phyloP scores from a whole-genome alignment of 2,113 vertebrate species.

The Acanthisitta chloris region DNA sequence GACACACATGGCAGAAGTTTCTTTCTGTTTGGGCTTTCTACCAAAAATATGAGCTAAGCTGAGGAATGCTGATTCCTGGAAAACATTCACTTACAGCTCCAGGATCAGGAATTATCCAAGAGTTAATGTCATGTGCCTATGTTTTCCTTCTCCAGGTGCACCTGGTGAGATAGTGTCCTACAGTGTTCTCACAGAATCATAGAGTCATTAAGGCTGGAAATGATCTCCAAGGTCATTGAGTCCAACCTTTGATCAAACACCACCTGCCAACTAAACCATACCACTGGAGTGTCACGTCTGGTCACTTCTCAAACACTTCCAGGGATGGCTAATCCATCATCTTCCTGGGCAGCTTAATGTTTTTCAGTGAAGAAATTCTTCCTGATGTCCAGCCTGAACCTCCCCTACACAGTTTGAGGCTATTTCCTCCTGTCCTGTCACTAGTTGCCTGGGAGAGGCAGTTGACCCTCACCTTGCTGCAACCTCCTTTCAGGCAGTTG shows the following conservation, averaged over 20 bases:
- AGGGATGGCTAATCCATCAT: not conserved
- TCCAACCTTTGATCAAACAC: not conserved
- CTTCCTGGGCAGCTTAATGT: not conserved
- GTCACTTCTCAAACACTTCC: not conserved
- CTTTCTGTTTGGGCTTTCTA: not conserved
- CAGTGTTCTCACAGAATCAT: not conserved
- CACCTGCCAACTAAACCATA: not conserved
- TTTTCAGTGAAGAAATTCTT: not conserved
- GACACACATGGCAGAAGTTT: not conserved
- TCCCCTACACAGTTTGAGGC: not conserved
- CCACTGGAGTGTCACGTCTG: fast-evolving
- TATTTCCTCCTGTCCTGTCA: not conserved
- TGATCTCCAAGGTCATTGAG: not conserved
- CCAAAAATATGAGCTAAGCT: not conserved
- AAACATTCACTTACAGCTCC: not conserved
- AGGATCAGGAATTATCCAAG: not conserved
- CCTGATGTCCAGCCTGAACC: not conserved
- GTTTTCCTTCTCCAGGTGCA: not conserved
- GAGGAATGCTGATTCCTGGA: not conserved
- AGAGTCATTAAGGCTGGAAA: not conserved
- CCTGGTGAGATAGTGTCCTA: not conserved
- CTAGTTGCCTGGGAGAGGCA: not conserved
- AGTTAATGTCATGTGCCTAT: not conserved
- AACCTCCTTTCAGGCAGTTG: not conserved
- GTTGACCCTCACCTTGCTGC: not conserved